A percentile compares a stretch with the other conserved stretches of the same genome.
Conservation (phyloP, 2,797 vertebrate genomes). For the Semotilus atromaculatus region DNA sequence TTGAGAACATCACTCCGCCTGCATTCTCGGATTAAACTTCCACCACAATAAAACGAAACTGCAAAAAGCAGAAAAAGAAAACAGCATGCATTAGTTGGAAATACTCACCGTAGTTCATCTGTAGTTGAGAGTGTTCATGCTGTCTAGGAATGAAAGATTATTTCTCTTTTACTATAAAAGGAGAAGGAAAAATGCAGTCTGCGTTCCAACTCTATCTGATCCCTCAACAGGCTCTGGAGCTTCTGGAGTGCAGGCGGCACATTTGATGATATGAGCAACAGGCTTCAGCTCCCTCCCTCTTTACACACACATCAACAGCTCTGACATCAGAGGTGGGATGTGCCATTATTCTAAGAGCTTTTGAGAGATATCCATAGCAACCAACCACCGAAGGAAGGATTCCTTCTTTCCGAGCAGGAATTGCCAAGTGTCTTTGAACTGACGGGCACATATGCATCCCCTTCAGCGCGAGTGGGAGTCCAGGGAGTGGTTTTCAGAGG, state of each 20-base stretch:
- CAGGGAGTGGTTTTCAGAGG: not conserved
- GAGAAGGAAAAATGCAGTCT: slow-evolving; percentile 47
- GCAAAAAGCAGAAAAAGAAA: not conserved
- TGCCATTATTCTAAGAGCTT: slow-evolving; percentile 77
- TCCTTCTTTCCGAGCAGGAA: slow-evolving; percentile 68
- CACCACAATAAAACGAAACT: not conserved
- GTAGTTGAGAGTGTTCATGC: slow-evolving; percentile 42
- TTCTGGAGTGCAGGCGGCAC: slow-evolving; percentile 66
- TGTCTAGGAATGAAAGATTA: slow-evolving; percentile 27
- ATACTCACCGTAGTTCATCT: slow-evolving; percentile 71
- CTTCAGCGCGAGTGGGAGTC: not conserved
- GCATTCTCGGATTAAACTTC: not conserved
- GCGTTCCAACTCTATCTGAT: slow-evolving; percentile 64
- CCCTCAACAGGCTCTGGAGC: slow-evolving; percentile 56
- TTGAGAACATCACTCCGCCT: not conserved
- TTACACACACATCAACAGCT: slow-evolving; percentile 63
- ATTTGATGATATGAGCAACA: slow-evolving; percentile 78
- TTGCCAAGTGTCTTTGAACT: slow-evolving; percentile 66
- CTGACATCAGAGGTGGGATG: slow-evolving; percentile 84
- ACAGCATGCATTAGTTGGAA: slow-evolving; percentile 18
- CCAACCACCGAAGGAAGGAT: slow-evolving; percentile 64
- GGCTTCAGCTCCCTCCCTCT: slow-evolving; percentile 69
- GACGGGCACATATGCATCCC: slow-evolving; percentile 22
- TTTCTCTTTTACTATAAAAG: not conserved
- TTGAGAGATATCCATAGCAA: slow-evolving; percentile 84